These are phyloP conservation scores for Bradypodion pumilum DNA, from an alignment of 2,797 vertebrate species.

Conservation along the genomic window DNA sequence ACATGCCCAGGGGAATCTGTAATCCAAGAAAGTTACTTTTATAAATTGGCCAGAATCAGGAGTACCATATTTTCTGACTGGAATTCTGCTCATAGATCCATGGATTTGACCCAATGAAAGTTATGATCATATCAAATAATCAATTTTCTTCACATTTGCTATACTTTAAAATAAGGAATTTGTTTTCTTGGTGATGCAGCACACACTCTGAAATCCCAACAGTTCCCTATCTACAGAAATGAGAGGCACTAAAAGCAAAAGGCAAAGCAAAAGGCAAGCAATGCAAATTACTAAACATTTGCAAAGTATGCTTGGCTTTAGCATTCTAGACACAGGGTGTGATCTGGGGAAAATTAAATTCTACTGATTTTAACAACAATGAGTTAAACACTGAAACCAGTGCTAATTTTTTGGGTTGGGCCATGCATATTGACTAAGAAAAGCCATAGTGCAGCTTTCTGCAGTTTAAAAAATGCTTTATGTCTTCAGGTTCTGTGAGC, in stretches of 20 bases:
- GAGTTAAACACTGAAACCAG: background rate
- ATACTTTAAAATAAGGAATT: background rate
- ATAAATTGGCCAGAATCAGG: too few species aligned
- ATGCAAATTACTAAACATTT: background rate
- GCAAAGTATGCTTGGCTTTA: background rate
- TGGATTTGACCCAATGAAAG: background rate
- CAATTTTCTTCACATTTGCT: background rate
- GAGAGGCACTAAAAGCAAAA: too few species aligned
- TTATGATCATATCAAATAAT: too few species aligned
- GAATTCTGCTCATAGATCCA: background rate
- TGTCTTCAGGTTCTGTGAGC: constrained; percentile 2
- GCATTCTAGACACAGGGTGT: background rate
- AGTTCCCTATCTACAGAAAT: background rate
- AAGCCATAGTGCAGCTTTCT: background rate
- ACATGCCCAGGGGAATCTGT: background rate
- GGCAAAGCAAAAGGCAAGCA: background rate
- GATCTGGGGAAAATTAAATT: background rate
- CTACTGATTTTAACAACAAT: background rate
- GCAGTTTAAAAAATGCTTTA: background rate
- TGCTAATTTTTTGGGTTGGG: background rate
- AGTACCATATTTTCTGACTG: background rate
- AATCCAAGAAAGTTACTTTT: too few species aligned
- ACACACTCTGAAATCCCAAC: background rate
- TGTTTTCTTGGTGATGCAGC: background rate
- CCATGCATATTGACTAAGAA: background rate